phyloP scores from a whole-genome alignment of 2,113 vertebrate genomes.

The Brienomyrus brachyistius region DNA sequence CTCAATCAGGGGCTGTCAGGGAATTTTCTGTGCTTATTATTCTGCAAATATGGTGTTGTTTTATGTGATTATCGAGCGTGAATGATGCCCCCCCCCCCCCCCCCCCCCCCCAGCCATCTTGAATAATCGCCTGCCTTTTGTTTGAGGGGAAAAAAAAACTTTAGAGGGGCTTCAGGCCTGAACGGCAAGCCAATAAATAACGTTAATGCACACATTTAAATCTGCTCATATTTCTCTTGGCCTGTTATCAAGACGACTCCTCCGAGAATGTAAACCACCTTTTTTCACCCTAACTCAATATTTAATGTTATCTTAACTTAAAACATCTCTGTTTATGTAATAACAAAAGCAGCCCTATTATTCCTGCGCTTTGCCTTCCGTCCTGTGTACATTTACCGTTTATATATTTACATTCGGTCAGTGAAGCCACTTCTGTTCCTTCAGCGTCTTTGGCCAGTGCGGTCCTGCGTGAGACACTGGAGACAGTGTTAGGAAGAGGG shows the following conservation, averaged over 20 bases:
- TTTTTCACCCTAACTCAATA: slow-evolving; percentile 57
- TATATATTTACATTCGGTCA: slow-evolving; percentile 43
- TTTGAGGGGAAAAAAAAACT: slow-evolving; percentile 45
- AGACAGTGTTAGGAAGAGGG: not conserved
- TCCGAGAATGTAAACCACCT: slow-evolving; percentile 72
- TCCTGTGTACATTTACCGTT: slow-evolving; percentile 25
- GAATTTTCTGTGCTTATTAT: slow-evolving; percentile 92
- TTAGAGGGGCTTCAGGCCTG: slow-evolving; percentile 51
- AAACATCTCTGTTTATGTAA: slow-evolving; percentile 66
- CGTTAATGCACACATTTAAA: slow-evolving; percentile 74
- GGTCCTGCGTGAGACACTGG: too few relatives aligned
- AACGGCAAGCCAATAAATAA: slow-evolving; percentile 70
- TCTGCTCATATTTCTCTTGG: slow-evolving; percentile 69
- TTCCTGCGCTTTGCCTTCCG: slow-evolving; percentile 52
- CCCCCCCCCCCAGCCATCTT: slow-evolving; percentile 54
- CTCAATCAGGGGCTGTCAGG: slow-evolving; percentile 80
- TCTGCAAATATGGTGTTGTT: slow-evolving; percentile 85
- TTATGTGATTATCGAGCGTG: slow-evolving; percentile 80
- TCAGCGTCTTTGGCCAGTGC: not conserved
- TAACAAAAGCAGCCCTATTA: slow-evolving; percentile 59
- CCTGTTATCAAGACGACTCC: slow-evolving; percentile 71
- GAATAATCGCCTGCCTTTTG: slow-evolving; percentile 59
- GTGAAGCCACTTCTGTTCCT: not conserved
- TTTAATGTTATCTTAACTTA: slow-evolving; percentile 70
- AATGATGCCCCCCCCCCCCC: slow-evolving; percentile 64